Conservation (phyloP, 2,888 invertebrate genomes). For the Anoplius nigerrimus region DNA sequence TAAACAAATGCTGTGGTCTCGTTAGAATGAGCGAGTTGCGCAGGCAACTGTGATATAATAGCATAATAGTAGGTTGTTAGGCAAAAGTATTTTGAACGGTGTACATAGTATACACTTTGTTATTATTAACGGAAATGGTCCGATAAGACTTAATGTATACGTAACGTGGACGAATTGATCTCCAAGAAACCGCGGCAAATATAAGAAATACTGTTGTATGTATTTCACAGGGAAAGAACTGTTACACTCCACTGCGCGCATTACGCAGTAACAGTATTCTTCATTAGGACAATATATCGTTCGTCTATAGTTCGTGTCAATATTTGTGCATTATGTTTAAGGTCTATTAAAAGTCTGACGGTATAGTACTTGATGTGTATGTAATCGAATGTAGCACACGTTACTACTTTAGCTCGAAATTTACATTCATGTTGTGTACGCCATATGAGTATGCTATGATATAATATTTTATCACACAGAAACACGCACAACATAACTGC, state of each 20-base stretch:
- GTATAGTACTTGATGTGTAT: slow-evolving; percentile 11
- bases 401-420: slow-evolving; percentile 16
- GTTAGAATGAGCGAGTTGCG: slow-evolving; percentile 56
- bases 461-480: slow-evolving; percentile 29
- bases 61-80: slow-evolving; percentile 62
- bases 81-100: slow-evolving; percentile 41
- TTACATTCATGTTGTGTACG: slow-evolving; percentile 10
- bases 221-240: not conserved
- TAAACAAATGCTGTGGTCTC: slow-evolving; percentile 41
- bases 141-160: slow-evolving; percentile 16
- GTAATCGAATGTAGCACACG: slow-evolving; percentile 11
- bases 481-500: slow-evolving; percentile 63
- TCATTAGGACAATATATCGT: slow-evolving; percentile 46
- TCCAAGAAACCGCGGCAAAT: not conserved
- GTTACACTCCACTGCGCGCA: slow-evolving; percentile 23
- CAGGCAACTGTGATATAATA: slow-evolving; percentile 70
- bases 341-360: slow-evolving; percentile 6
- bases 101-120: slow-evolving; percentile 37
- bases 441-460: not conserved
- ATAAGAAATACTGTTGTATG: slow-evolving; percentile 7
- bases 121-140: slow-evolving; percentile 8
- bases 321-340: slow-evolving; percentile 29
- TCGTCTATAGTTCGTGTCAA: slow-evolving; percentile 23
- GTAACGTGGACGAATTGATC: slow-evolving; percentile 6
- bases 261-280: slow-evolving; percentile 50